Evolutionary conservation across 2,888 invertebrate genomes (phyloP).

Genomic region (Meiosimyza decipiens): DNA sequence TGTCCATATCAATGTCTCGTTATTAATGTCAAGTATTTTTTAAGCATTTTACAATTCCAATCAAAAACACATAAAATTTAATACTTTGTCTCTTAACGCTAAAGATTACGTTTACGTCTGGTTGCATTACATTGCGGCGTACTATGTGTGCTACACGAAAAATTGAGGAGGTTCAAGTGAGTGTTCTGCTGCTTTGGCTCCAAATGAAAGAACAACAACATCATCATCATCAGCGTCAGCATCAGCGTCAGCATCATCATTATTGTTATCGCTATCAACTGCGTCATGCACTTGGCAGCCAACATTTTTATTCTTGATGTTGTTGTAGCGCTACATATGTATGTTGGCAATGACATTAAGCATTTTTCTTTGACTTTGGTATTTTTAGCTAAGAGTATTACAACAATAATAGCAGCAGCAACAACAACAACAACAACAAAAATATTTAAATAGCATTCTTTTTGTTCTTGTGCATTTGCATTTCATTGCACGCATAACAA

Average conservation of each 20-base stretch:
- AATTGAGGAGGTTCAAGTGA: too few species aligned
- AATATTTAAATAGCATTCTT: slow-evolving; percentile 17
- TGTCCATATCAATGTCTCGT: slow-evolving; percentile 38
- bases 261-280: neutral
- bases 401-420: too few species aligned
- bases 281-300: slow-evolving; percentile 6
- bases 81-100: slow-evolving; percentile 38
- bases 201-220: too few species aligned
- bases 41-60: slow-evolving; percentile 42
- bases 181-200: neutral
- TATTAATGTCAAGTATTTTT: slow-evolving; percentile 44
- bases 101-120: slow-evolving; percentile 30
- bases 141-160: neutral
- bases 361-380: neutral
- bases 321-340: too few species aligned
- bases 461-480: neutral
- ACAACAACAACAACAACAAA: neutral
- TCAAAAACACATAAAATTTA: slow-evolving; percentile 46
- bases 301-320: too few species aligned
- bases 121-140: neutral
- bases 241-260: neutral
- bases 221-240: slow-evolving; percentile 6
- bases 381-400: too few species aligned
- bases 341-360: slow-evolving; percentile 10
- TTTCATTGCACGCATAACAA: neutral